These are phyloP conservation scores for Chloromyia formosa DNA, from an alignment of 2,888 invertebrate genomes.

Conservation along the genomic window DNA sequence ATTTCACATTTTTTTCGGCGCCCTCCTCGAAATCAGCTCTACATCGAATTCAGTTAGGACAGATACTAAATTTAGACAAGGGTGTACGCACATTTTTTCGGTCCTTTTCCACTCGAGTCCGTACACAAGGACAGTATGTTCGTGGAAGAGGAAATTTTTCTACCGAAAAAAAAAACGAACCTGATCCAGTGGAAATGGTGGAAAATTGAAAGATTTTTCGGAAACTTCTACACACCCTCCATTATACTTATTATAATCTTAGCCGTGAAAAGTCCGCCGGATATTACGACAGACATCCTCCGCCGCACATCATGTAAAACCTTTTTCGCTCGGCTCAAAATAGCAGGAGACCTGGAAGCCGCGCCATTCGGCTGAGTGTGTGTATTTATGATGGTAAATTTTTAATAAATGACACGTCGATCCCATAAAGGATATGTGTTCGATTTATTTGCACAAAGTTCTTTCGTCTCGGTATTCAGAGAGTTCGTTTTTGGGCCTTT, in stretches of 20 bases:
- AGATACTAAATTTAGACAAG: too few species aligned
- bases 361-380: neutral
- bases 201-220: slow-evolving; percentile 37
- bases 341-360: too few species aligned
- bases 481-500: neutral
- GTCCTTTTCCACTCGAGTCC: too few species aligned
- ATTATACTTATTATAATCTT: slow-evolving; percentile 27
- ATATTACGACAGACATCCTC: neutral
- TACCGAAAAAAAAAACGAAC: too few species aligned
- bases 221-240: slow-evolving; percentile 8
- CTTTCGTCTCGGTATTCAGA: neutral
- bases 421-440: slow-evolving; percentile 26
- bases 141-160: too few species aligned
- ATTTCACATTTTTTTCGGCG: slow-evolving; percentile 1
- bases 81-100: too few species aligned
- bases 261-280: neutral
- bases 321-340: neutral
- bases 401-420: slow-evolving; percentile 43
- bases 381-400: slow-evolving; percentile 36
- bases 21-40: too few species aligned
- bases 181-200: neutral
- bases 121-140: too few species aligned
- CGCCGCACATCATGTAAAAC: neutral
- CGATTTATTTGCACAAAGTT: slow-evolving; percentile 12
- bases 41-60: too few species aligned